Percentiles rank a stretch among this genome's conserved stretches.
Conservation (phyloP, 2,113 vertebrate genomes). For the Sylvietta virens region DNA sequence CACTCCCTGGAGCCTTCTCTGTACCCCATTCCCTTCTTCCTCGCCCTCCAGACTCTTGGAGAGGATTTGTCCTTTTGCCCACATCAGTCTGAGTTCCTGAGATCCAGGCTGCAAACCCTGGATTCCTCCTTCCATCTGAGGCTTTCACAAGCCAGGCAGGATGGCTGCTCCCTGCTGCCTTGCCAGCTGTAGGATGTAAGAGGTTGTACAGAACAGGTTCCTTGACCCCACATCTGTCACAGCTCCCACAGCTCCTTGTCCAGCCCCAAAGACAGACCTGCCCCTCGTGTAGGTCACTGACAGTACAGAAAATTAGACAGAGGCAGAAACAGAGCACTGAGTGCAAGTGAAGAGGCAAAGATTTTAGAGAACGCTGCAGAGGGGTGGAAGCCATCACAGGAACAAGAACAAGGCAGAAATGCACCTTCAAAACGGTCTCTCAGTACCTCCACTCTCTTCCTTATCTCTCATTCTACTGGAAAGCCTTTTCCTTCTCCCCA, state of each 20-base stretch:
- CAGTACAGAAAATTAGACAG: slow-evolving; percentile 42
- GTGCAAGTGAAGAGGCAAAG: not conserved
- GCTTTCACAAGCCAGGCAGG: not conserved
- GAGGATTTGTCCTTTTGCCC: not conserved
- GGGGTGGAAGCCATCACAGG: not conserved
- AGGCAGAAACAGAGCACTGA: not conserved
- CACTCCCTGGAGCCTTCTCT: not conserved
- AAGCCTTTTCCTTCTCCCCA: not conserved
- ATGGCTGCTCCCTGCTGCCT: not conserved
- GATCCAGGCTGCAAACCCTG: not conserved
- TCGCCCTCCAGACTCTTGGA: not conserved
- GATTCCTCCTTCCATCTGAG: not conserved
- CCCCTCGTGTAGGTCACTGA: slow-evolving; percentile 70
- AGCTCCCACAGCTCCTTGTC: slow-evolving; percentile 69
- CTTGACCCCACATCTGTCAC: slow-evolving; percentile 72
- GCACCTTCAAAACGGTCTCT: not conserved
- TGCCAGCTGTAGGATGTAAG: not conserved
- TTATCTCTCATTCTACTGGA: not conserved
- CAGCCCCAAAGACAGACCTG: slow-evolving; percentile 72
- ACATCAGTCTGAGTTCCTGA: not conserved
- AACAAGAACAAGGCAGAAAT: not conserved
- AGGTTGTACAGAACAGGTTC: not conserved
- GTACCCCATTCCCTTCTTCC: not conserved
- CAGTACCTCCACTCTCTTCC: not conserved
- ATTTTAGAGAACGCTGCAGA: not conserved